These are phyloP conservation scores for Notarius lentiginosus DNA, from an alignment of 2,113 vertebrate genomes.

Conservation along the genomic window DNA sequence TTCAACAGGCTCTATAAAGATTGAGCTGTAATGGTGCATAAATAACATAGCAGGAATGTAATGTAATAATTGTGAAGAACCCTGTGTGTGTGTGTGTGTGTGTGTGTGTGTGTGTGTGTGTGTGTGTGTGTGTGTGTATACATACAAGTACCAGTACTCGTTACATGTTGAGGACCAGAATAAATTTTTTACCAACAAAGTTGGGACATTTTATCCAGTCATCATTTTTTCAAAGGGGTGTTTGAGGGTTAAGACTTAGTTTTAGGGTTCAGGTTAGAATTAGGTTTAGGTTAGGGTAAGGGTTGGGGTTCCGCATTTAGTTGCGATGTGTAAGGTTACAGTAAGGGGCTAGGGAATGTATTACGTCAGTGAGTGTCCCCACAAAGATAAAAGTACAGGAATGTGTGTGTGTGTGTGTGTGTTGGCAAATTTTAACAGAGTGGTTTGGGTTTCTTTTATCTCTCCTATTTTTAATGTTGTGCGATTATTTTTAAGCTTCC, in stretches of 20 bases:
- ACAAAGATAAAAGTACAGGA: no score
- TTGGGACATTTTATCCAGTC: no score
- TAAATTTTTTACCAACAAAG: no score
- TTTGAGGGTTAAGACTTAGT: no score
- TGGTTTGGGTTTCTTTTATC: background rate
- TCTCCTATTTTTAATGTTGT: background rate
- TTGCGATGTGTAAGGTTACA: no score
- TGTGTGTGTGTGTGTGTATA: background rate
- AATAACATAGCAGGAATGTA: background rate
- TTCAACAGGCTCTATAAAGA: background rate
- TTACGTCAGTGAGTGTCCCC: no score
- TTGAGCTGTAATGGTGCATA: background rate
- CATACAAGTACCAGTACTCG: background rate
- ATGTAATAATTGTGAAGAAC: background rate
- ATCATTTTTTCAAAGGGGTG: no score
- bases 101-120: background rate
- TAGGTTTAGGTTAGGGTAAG: no score
- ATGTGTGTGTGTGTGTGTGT: background rate
- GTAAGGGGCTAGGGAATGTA: no score
- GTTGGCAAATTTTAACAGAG: background rate
- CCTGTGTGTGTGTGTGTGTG: background rate
- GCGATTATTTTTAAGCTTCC: background rate
- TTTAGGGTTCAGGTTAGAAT: no score
- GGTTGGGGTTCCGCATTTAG: no score
- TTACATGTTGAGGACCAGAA: no score